Evolutionary conservation across 2,113 vertebrate genomes (phyloP).

Genomic region (Tachycineta bicolor): DNA sequence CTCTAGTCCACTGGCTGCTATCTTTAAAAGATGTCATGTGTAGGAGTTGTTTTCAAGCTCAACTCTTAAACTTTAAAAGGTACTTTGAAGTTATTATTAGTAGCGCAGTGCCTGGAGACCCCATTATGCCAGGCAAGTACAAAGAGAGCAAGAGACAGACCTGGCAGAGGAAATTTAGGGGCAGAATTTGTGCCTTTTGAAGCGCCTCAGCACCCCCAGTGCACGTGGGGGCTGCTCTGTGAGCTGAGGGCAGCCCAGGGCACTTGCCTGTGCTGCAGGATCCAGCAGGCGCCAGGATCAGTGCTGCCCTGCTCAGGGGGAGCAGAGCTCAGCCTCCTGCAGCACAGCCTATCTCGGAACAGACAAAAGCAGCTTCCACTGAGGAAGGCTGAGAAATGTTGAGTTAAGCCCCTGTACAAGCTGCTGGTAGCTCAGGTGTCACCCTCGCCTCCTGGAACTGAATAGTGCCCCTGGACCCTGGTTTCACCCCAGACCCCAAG

Average conservation of each 20-base stretch:
- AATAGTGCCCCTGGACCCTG: background rate
- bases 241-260: background rate
- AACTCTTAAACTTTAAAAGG: slow-evolving; percentile 23
- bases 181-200: background rate
- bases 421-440: background rate
- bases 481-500: background rate
- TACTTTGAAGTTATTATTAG: slow-evolving; percentile 45
- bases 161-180: background rate
- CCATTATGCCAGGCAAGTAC: background rate
- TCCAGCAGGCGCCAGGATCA: background rate
- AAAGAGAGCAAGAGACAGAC: background rate
- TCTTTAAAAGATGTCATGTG: slow-evolving; percentile 2
- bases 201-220: background rate
- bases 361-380: background rate
- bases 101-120: background rate
- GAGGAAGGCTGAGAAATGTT: background rate
- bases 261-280: background rate
- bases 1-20: background rate
- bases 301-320: background rate
- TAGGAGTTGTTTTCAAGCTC: slow-evolving; percentile 31
- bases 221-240: background rate
- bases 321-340: background rate
- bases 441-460: background rate
- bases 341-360: background rate
- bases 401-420: background rate